A percentile compares a stretch with the other conserved stretches of the same genome.
Conservation (phyloP, 1,140 invertebrate species). For the Nephotettix cincticeps region DNA sequence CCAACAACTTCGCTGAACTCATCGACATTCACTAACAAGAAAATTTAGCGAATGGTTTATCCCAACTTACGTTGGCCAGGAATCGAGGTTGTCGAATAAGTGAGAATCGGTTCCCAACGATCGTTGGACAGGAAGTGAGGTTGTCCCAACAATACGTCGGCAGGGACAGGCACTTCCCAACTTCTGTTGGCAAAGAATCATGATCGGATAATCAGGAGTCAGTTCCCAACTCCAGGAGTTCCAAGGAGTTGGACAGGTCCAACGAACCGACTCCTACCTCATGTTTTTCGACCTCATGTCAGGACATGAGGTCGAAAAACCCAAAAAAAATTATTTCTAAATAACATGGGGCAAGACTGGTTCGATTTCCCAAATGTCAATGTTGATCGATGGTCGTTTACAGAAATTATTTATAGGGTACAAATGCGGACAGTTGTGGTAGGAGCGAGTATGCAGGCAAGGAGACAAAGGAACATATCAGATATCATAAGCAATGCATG, state of each 20-base stretch:
- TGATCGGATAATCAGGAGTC: background rate
- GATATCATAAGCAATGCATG: too few species aligned
- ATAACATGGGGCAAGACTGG: constrained; percentile 28
- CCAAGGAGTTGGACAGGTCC: background rate
- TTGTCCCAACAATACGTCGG: too few species aligned
- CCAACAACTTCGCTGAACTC: too few species aligned
- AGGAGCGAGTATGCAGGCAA: too few species aligned
- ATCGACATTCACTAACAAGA: too few species aligned
- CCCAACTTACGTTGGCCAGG: constrained; percentile 4
- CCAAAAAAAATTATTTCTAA: constrained; percentile 32
- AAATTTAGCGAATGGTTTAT: constrained; percentile 33
- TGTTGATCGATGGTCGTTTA: too few species aligned
- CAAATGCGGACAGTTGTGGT: too few species aligned
- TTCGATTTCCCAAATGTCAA: background rate
- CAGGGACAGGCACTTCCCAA: too few species aligned
- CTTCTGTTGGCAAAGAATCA: background rate
- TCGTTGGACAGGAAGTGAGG: too few species aligned
- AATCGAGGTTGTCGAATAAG: background rate
- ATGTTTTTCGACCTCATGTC: background rate
- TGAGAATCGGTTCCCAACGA: background rate
- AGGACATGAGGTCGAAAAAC: background rate
- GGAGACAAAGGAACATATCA: too few species aligned
- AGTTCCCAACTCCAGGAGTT: background rate
- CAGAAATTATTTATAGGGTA: too few species aligned
- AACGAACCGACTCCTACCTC: background rate